phyloP scores from a whole-genome alignment of 2,888 invertebrate species.

The Venustoraphidia nigricollis region DNA sequence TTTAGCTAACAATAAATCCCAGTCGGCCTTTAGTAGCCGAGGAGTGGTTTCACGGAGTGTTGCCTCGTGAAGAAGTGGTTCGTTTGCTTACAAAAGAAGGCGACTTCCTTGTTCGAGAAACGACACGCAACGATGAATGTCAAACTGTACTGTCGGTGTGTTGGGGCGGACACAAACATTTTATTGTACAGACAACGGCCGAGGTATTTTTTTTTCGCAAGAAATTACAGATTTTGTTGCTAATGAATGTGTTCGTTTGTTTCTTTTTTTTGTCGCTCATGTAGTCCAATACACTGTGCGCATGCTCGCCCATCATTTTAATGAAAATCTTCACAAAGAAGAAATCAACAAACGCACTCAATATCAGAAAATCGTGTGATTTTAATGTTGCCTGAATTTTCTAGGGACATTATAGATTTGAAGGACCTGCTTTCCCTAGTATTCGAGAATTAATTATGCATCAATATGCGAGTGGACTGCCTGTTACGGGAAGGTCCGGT shows the following conservation, averaged over 20 bases:
- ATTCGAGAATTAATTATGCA: conserved; percentile 83
- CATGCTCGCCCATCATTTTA: no score
- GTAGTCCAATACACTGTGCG: no score
- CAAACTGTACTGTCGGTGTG: conserved; percentile 89
- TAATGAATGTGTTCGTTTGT: no score
- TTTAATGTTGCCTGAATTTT: conserved; percentile 13
- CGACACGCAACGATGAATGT: conserved; percentile 77
- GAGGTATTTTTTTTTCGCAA: conserved; percentile 41
- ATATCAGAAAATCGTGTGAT: background rate
- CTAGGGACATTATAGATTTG: conserved; percentile 83
- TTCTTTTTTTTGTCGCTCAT: no score
- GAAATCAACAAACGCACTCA: background rate
- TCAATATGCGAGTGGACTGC: conserved; percentile 71
- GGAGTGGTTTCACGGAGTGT: conserved; percentile 94
- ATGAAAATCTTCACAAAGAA: background rate
- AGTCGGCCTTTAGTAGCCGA: conserved; percentile 71
- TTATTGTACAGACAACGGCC: conserved; percentile 87
- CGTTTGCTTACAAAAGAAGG: conserved; percentile 80
- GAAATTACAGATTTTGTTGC: no score
- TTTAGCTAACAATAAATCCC: conserved; percentile 25
- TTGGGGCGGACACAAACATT: conserved; percentile 94
- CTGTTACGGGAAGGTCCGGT: conserved; percentile 85
- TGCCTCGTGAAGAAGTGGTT: conserved; percentile 92
- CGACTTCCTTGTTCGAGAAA: conserved; percentile 88
- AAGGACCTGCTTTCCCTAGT: conserved; percentile 85